Percentiles rank a stretch among this genome's conserved stretches.
phyloP scores from a whole-genome alignment of 2,797 vertebrate genomes.

The Parambassis ranga region DNA sequence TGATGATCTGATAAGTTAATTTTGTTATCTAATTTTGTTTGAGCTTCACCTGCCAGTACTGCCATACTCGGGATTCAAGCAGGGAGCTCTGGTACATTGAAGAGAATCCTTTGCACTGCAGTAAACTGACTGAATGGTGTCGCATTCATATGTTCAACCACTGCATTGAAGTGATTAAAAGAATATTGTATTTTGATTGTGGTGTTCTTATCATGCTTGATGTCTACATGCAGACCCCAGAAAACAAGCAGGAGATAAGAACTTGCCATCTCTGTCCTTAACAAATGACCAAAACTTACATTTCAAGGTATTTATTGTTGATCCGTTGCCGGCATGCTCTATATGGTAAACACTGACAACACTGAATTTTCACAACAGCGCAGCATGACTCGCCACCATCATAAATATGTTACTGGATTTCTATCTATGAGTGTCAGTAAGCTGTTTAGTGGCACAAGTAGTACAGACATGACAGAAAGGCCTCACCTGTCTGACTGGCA shows the following conservation, averaged over 20 bases:
- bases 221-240: not conserved
- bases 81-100: not conserved
- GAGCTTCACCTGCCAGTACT: not conserved
- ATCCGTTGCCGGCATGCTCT: slow-evolving; percentile 62
- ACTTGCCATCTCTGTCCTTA: not conserved
- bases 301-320: slow-evolving; percentile 56
- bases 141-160: slow-evolving; percentile 35
- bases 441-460: slow-evolving; percentile 41
- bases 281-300: slow-evolving; percentile 5
- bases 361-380: slow-evolving; percentile 58
- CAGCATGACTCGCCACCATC: slow-evolving; percentile 28
- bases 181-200: slow-evolving; percentile 33
- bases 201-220: slow-evolving; percentile 26
- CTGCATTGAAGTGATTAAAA: slow-evolving; percentile 63
- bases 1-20: not conserved
- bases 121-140: slow-evolving; percentile 1
- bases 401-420: slow-evolving; percentile 6
- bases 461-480: slow-evolving; percentile 49
- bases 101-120: slow-evolving; percentile 1
- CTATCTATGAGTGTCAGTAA: slow-evolving; percentile 33
- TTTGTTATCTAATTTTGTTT: not conserved
- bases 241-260: not conserved
- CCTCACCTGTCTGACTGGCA: slow-evolving; percentile 26
- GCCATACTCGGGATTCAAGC: not conserved
- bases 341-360: slow-evolving; percentile 67